Evolutionary conservation across 2,888 invertebrate species (phyloP), one percentile per base, ranked within the genome.

Genomic region (Alcis repandata): DNA sequence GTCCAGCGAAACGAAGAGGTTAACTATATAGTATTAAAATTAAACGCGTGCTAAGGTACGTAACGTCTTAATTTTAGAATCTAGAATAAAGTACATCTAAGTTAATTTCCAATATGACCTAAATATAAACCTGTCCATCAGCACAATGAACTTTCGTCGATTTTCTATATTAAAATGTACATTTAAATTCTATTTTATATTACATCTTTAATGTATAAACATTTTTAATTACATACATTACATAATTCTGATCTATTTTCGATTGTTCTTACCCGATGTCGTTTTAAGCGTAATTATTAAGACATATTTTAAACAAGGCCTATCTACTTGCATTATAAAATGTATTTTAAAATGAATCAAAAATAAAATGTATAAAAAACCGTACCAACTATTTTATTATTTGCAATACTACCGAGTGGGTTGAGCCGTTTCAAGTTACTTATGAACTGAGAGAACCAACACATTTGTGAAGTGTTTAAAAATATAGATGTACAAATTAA

Each of bases 221-320:
- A 86, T 84, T 85, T 85, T 87, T 85, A 85, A 89, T 85, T 88
- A 90, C 86, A 90, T 85, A 85, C 79, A 85, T 81, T 86, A 84
- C 78, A 84, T 80, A 76, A 77, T 72, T 80, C 75, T 79, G 84
- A 87, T 87, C 83, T 84, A 66, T 66, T 84, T 84, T 81, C 78
- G 78, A 86, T 89, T 91, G 85, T 88, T 84, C 91, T 75, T 74
- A 75, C 63, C 62, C 63, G 69, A 74, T 67, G 71, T 72, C 61
- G 85, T 87, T 87, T 86, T 84, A 85, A 79, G 78, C 76, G 85
- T 87, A 89, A 85, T 85, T 83, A 86, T 85, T 86, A 83, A 84
- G 83, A 82, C 73, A 79, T 75, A 70, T 69, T 78, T 84, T 83
- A 32, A 80, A 86, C 80, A 88, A 83, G 88, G 87, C 88, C 88